Percentiles rank a stretch among this genome's conserved stretches.
Evolutionary conservation across 2,113 vertebrate species (phyloP).

Genomic region (Seriola aureovittata): DNA sequence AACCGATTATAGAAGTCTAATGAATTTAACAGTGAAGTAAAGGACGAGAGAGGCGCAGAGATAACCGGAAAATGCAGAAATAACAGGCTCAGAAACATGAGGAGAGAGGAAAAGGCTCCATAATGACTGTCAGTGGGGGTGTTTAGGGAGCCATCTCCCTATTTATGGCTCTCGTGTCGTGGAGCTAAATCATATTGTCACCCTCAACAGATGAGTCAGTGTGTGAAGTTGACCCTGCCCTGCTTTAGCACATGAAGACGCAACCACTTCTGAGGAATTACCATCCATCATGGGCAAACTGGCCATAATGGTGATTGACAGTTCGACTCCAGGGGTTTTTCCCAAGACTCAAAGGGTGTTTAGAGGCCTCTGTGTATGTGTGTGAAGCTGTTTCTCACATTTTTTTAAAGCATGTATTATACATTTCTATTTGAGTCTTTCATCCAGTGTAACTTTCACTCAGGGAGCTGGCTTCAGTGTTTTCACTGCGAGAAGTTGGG

Average conservation of each 20-base stretch:
- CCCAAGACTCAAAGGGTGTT: slow-evolving; percentile 19
- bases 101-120: background rate
- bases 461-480: background rate
- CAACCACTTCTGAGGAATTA: slow-evolving; percentile 54
- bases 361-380: slow-evolving; percentile 1
- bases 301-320: slow-evolving; percentile 56
- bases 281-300: slow-evolving; percentile 52
- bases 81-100: slow-evolving; percentile 3
- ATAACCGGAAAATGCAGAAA: background rate
- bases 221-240: slow-evolving; percentile 55
- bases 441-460: background rate
- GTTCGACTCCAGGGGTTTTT: slow-evolving; percentile 52
- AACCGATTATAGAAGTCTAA: slow-evolving; percentile 35
- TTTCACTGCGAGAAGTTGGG: background rate
- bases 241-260: slow-evolving; percentile 44
- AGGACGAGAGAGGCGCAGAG: background rate
- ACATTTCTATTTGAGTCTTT: background rate
- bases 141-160: slow-evolving; percentile 4
- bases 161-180: slow-evolving; percentile 39
- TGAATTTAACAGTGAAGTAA: slow-evolving; percentile 30
- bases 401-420: slow-evolving; percentile 35
- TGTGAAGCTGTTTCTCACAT: slow-evolving; percentile 16
- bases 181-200: slow-evolving; percentile 39
- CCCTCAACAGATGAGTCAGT: slow-evolving; percentile 40
- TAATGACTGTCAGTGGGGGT: slow-evolving; percentile 4